A percentile compares a stretch with the other conserved stretches of the same genome.
Evolutionary conservation across 2,797 vertebrate genomes (phyloP).

Genomic region (Eulemur albifrons): DNA sequence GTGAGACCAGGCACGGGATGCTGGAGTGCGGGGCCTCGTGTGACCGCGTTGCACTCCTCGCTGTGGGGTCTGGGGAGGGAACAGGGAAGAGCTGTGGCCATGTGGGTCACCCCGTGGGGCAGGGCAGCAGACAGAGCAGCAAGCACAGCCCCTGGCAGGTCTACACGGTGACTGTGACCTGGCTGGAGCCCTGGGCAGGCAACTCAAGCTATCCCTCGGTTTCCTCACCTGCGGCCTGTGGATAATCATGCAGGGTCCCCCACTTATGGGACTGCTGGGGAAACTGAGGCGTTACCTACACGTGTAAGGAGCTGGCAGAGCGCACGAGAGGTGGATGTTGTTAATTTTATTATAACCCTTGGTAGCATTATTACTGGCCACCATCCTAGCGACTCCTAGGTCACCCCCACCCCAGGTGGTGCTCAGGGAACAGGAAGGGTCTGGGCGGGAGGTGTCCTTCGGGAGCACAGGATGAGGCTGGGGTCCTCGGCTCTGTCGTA

Average conservation of each 20-base stretch:
- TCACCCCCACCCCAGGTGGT: not conserved
- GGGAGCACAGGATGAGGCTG: accelerated
- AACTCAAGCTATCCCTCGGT: not conserved
- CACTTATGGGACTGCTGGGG: too few relatives aligned
- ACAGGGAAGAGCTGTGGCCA: too few relatives aligned
- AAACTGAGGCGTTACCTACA: not conserved
- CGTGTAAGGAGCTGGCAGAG: not conserved
- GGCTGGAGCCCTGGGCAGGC: not conserved
- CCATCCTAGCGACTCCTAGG: not conserved
- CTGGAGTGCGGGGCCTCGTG: accelerated
- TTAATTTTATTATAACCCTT: not conserved
- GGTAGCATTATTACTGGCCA: not conserved
- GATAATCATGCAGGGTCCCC: not conserved
- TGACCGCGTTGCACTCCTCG: too few relatives aligned
- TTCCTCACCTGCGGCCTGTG: not conserved
- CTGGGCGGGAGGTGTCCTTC: accelerated
- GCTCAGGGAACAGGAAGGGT: not conserved
- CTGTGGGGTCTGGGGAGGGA: too few relatives aligned
- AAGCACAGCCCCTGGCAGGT: not conserved
- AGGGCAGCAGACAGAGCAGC: not conserved
- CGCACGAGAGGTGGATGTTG: accelerated
- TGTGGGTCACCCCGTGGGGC: too few relatives aligned
- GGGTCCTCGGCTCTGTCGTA: not conserved
- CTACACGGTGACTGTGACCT: not conserved
- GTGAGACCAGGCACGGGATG: accelerated